These are phyloP conservation scores for Reticulitermes lucifugus DNA, from an alignment of 2,888 invertebrate genomes.

Conservation along the genomic window DNA sequence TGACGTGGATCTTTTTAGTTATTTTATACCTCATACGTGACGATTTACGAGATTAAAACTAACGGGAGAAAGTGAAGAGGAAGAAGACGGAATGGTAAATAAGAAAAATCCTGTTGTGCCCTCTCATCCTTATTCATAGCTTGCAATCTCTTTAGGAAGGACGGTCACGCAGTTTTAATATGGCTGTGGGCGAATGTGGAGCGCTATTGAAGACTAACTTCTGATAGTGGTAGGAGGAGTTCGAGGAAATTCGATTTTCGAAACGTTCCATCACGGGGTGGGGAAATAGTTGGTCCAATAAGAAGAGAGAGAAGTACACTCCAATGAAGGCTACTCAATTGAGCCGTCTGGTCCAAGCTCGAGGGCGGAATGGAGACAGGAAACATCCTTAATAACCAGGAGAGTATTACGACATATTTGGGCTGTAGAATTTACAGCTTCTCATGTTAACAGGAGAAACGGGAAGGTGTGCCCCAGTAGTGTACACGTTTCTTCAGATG, in stretches of 20 bases:
- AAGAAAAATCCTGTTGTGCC: neutral
- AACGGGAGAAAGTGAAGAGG: neutral
- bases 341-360: no score
- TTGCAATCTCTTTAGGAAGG: neutral
- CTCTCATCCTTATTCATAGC: constrained; percentile 38
- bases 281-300: neutral
- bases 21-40: constrained; percentile 47
- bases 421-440: no score
- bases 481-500: no score
- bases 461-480: no score
- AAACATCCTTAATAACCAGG: no score
- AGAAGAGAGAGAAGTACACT: no score
- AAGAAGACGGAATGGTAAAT: no score
- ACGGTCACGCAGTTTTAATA: constrained; percentile 9
- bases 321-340: no score
- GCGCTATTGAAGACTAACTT: neutral
- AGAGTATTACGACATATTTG: no score
- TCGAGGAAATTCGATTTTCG: constrained; percentile 12
- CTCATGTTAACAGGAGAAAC: no score
- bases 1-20: constrained; percentile 4
- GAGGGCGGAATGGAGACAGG: no score
- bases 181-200: neutral
- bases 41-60: constrained; percentile 49
- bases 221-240: neutral
- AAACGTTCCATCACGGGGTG: neutral